Percentiles rank a stretch among this genome's conserved stretches.
Evolutionary conservation across 2,888 invertebrate genomes (phyloP).

Genomic region (Petrolisthes cinctipes): DNA sequence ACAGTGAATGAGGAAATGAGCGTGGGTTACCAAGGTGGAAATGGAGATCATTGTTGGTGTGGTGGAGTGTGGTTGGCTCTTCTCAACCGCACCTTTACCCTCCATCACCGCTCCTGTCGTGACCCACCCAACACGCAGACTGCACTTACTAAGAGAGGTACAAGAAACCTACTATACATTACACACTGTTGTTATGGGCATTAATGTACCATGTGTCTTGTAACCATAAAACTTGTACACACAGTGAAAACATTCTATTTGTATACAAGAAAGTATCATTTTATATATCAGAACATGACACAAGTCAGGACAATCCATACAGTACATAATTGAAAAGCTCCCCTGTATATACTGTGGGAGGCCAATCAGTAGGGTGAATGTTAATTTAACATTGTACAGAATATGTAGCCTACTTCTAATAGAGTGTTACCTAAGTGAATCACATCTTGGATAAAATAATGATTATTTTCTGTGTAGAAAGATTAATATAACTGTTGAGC

Average conservation of each 20-base stretch:
- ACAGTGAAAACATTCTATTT: neutral
- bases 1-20: conserved; percentile 27
- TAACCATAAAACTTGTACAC: neutral
- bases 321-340: no score
- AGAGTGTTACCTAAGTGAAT: no score
- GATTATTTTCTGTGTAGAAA: no score
- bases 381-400: no score
- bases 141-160: conserved; percentile 15
- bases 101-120: conserved; percentile 26
- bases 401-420: no score
- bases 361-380: no score
- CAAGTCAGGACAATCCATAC: no score
- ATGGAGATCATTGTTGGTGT: conserved; percentile 14
- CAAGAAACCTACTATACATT: neutral
- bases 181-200: no score
- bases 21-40: conserved; percentile 29
- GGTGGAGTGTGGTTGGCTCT: conserved; percentile 8
- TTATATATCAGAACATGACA: neutral
- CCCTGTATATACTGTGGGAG: no score
- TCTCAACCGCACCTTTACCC: conserved; percentile 22
- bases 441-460: no score
- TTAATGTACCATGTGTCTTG: neutral
- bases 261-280: neutral
- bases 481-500: no score
- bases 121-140: conserved; percentile 32